Percentiles rank a stretch among this genome's conserved stretches.
Conservation (phyloP, 2,888 invertebrate genomes). For the Octodonta nipae region DNA sequence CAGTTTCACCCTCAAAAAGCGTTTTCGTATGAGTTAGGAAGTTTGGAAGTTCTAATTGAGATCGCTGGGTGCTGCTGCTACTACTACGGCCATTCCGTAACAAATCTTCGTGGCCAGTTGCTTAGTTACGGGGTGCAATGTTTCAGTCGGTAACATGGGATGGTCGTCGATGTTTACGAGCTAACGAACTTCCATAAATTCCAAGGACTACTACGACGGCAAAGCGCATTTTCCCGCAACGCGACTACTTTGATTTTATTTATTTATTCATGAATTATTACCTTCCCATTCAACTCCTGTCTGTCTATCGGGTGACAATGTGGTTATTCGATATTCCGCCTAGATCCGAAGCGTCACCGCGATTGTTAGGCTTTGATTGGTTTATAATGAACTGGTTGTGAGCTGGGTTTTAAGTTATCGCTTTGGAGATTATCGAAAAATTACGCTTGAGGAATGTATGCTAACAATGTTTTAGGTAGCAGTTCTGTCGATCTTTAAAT, state of each 20-base stretch:
- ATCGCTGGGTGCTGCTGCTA: not conserved
- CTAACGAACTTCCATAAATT: conserved; percentile 33
- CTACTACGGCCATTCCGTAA: not conserved
- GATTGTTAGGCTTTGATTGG: too few species aligned
- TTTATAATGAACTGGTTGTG: too few species aligned
- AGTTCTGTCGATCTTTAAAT: too few species aligned
- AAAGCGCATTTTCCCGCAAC: not conserved
- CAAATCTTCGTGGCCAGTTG: conserved; percentile 15
- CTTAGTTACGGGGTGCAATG: conserved; percentile 34
- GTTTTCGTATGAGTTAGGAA: not conserved
- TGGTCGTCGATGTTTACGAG: conserved; percentile 32
- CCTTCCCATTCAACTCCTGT: conserved; percentile 13
- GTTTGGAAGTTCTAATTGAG: conserved; percentile 1
- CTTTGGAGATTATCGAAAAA: too few species aligned
- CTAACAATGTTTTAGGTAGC: too few species aligned
- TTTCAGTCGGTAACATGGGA: conserved; percentile 30
- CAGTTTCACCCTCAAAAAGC: not conserved
- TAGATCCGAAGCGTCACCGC: too few species aligned
- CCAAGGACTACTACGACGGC: conserved; percentile 9
- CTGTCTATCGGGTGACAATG: conserved; percentile 17
- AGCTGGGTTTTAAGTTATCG: too few species aligned
- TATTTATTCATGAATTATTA: conserved; percentile 26
- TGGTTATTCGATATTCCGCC: too few species aligned
- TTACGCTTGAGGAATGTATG: too few species aligned
- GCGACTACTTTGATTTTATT: conserved; percentile 22